Percentiles rank a stretch among this genome's conserved stretches.
Evolutionary conservation across 1,140 invertebrate species (phyloP).

Genomic region (Brachionus plicatilis): DNA sequence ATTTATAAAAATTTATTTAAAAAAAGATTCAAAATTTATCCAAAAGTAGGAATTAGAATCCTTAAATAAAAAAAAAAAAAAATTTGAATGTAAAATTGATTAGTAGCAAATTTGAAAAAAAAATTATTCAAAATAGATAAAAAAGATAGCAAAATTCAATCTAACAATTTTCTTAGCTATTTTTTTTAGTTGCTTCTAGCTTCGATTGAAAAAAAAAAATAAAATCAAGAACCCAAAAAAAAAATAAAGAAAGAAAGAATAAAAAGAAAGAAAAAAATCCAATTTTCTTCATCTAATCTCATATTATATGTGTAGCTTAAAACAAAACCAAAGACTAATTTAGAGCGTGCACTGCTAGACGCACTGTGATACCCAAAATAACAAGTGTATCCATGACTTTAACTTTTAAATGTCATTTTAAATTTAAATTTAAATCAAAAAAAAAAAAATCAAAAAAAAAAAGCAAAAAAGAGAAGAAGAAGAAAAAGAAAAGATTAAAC

Average conservation of each 20-base stretch:
- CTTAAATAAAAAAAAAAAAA: background rate
- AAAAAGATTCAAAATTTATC: slow-evolving; percentile 25
- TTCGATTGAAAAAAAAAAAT: background rate
- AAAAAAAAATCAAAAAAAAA: background rate
- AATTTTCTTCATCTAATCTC: slow-evolving; percentile 10
- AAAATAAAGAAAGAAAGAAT: background rate
- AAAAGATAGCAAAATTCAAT: background rate
- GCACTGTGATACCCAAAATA: background rate
- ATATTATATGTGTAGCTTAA: slow-evolving; percentile 7
- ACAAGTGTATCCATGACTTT: slow-evolving; percentile 1
- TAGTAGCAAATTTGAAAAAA: background rate
- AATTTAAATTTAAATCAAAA: too few relatives aligned
- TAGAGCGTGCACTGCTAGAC: background rate
- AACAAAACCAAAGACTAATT: background rate
- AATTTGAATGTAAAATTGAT: background rate
- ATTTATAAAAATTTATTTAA: background rate
- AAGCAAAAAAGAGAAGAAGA: background rate
- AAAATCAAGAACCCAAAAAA: background rate
- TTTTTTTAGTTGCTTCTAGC: background rate
- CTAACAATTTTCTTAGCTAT: background rate
- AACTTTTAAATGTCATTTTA: background rate
- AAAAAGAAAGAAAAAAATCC: background rate
- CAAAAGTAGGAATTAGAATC: background rate
- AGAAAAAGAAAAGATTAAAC: slow-evolving; percentile 2
- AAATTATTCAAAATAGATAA: background rate